A percentile compares a stretch with the other conserved stretches of the same genome.
These are phyloP conservation scores for Bucorvus abyssinicus DNA, from an alignment of 2,797 vertebrate genomes.

Conservation along the genomic window DNA sequence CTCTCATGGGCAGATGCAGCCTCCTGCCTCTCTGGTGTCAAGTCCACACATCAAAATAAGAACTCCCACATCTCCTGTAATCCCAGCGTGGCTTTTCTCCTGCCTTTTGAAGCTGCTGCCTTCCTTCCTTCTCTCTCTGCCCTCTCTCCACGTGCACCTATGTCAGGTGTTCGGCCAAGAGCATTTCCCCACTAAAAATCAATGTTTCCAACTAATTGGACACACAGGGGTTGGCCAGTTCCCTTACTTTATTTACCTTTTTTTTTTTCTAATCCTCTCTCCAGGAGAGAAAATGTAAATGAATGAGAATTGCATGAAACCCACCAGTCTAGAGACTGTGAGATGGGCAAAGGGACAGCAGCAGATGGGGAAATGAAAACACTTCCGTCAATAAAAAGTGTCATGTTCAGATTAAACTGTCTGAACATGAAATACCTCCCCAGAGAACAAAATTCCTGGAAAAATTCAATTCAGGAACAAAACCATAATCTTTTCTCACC, in stretches of 20 bases:
- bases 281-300: background rate
- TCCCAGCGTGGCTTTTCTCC: background rate
- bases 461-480: background rate
- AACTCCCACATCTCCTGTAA: background rate
- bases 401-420: background rate
- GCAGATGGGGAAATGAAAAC: background rate
- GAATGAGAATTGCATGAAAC: background rate
- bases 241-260: background rate
- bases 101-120: background rate
- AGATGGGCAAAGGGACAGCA: background rate
- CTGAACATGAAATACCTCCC: background rate
- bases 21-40: background rate
- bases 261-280: background rate
- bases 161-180: background rate
- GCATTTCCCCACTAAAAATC: background rate
- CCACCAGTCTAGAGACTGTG: background rate
- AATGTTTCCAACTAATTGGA: background rate
- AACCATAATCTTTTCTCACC: background rate
- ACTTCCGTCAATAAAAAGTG: background rate
- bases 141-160: background rate
- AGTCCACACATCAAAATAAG: background rate
- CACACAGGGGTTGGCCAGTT: background rate
- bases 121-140: background rate
- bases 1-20: background rate
- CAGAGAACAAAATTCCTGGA: background rate